phyloP scores from a whole-genome alignment of 2,888 invertebrate species.

The Drosophila neotestacea region DNA sequence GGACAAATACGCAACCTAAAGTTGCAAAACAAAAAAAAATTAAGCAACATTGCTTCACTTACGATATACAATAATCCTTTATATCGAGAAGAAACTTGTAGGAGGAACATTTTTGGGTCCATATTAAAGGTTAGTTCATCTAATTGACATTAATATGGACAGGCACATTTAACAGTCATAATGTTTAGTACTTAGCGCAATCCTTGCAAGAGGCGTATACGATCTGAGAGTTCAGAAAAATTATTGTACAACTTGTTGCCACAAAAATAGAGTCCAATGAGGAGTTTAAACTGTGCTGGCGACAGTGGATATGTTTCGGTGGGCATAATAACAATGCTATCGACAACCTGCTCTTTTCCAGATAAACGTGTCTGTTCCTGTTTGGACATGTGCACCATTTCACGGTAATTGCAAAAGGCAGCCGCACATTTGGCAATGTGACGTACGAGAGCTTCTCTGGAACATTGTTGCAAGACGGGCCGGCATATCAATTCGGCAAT shows the following conservation, averaged over 20 bases:
- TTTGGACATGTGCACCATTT: slow-evolving; percentile 34
- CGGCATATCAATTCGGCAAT: slow-evolving; percentile 46
- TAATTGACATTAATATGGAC: slow-evolving; percentile 11
- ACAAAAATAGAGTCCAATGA: slow-evolving; percentile 74
- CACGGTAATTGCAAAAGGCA: slow-evolving; percentile 55
- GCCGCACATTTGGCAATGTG: slow-evolving; percentile 63
- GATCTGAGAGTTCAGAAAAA: slow-evolving; percentile 44
- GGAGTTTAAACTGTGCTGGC: slow-evolving; percentile 62
- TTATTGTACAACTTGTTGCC: slow-evolving; percentile 46
- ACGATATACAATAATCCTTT: slow-evolving; percentile 8
- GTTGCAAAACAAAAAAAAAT: slow-evolving; percentile 1
- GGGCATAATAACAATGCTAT: slow-evolving; percentile 63
- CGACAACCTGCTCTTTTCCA: slow-evolving; percentile 8
- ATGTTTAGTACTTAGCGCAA: slow-evolving; percentile 4
- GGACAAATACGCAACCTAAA: slow-evolving; percentile 5
- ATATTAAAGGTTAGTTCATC: slow-evolving; percentile 4
- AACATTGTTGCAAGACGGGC: slow-evolving; percentile 57
- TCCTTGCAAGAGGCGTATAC: slow-evolving; percentile 31
- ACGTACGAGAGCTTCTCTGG: slow-evolving; percentile 53
- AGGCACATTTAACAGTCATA: slow-evolving; percentile 6
- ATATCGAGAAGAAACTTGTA: slow-evolving; percentile 13
- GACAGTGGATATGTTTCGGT: slow-evolving; percentile 54
- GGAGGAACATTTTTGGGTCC: slow-evolving; percentile 14
- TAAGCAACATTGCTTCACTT: slow-evolving; percentile 1
- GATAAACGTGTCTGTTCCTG: not conserved